These are phyloP conservation scores for Chrysolina haemoptera DNA, from an alignment of 2,888 invertebrate genomes.

Conservation along the genomic window DNA sequence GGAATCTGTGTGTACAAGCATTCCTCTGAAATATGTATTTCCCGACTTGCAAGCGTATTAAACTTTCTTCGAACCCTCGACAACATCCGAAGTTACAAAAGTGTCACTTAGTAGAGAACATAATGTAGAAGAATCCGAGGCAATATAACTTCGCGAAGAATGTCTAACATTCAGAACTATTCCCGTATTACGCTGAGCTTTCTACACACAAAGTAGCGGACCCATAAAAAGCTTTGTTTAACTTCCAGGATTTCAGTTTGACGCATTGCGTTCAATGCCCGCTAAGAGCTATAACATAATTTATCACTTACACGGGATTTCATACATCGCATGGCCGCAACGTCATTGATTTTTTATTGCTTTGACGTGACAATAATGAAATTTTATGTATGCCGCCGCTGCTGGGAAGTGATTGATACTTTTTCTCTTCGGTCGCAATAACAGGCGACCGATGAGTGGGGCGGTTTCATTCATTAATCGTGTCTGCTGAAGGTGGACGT, in stretches of 20 bases:
- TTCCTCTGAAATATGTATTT: constrained; percentile 1
- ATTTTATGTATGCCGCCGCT: constrained; percentile 33
- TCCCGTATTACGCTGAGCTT: constrained; percentile 24
- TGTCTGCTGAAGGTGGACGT: background rate
- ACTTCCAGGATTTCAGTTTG: constrained; percentile 36
- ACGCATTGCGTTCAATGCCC: constrained; percentile 38
- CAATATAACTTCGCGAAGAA: constrained; percentile 29
- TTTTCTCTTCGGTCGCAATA: constrained; percentile 25
- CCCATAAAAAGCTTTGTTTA: constrained; percentile 38
- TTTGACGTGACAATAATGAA: constrained; percentile 42
- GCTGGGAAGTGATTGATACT: constrained; percentile 38
- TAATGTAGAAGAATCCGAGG: constrained; percentile 26
- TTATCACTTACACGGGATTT: constrained; percentile 42
- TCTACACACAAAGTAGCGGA: constrained; percentile 29
- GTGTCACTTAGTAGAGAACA: constrained; percentile 32
- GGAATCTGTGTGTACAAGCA: background rate
- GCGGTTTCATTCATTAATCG: constrained; percentile 8
- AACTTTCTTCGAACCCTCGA: constrained; percentile 3
- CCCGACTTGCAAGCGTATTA: constrained; percentile 8
- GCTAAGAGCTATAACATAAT: constrained; percentile 42
- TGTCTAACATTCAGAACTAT: constrained; percentile 30
- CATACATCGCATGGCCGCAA: constrained; percentile 32
- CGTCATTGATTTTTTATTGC: constrained; percentile 43
- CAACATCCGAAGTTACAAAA: constrained; percentile 23
- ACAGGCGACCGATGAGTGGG: background rate